Base-by-base conservation (phyloP, 1,140 invertebrate genomes). In the Lordiphosa stackelbergi region DNA sequence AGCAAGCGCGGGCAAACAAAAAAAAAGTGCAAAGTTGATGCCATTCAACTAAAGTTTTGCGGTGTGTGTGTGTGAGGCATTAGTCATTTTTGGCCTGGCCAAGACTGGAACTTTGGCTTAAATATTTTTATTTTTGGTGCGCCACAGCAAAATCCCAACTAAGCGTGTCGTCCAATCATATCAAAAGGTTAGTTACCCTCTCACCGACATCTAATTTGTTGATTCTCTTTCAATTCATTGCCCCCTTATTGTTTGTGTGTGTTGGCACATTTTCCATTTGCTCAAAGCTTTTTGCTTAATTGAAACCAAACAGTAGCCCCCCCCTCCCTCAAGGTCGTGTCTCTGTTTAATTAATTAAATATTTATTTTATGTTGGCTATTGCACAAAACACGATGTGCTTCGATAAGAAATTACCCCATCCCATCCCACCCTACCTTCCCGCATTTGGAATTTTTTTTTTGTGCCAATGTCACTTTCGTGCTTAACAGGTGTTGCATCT, bases 61-160 rank as follows among this genome's bases (percentile, higher is more conserved):
- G 37, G 47, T 37, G 47, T 16, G 47, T 53, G 55, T 36, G 19
- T 40, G 40, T 45, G 37, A 52, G 57, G 62, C 51, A 78, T 75
- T 75, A 75, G 73, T 75, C 73, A 75, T 66, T 63, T 66, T 68
- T 49, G 63, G 69, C 51, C 64, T 77, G 69, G 58, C 54, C 73
- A 49, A 53, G 64, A 53, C 41, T 66, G 61, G 53, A 59, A 52
- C 40, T 41, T 54, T 46, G 63, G 48, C 64, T 72, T 68, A 57
- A 48, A 49, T 40, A 28, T 40, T 63, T 72, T 3, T 19, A 3
- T 19, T 19, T 19, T 71, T 68, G 73, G 58, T 62, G 41, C 68
- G 66, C 66, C 75, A 55, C 73, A 40, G 11, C 43, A 60, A 56
- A 46, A 58, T 13, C 41, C 41, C 53, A 65, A 38, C 52, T 66